A percentile compares a stretch with the other conserved stretches of the same genome.
Evolutionary conservation across 2,888 invertebrate species (phyloP).

Genomic region (Dryocosmus kuriphilus): DNA sequence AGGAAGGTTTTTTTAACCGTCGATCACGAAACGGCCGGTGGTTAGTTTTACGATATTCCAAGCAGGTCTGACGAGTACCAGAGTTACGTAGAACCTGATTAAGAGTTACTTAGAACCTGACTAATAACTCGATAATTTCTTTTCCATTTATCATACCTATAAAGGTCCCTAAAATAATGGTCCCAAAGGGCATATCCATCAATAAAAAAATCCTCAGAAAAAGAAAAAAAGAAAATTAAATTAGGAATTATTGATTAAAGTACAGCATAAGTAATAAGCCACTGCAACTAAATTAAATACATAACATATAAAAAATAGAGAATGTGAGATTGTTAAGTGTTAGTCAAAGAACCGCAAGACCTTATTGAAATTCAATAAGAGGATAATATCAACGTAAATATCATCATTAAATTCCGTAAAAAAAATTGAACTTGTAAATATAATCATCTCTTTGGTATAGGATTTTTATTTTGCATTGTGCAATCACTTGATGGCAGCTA

Average conservation of each 20-base stretch:
- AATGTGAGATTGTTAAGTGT: too few relatives aligned
- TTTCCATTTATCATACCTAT: constrained; percentile 4
- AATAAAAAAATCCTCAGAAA: background rate
- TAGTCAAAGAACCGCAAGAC: too few relatives aligned
- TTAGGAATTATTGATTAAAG: too few relatives aligned
- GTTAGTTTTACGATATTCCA: constrained; percentile 54
- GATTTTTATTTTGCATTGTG: background rate
- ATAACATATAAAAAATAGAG: too few relatives aligned
- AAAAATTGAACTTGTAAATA: constrained; percentile 22
- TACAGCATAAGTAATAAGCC: too few relatives aligned
- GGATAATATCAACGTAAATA: background rate
- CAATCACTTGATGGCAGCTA: constrained; percentile 27
- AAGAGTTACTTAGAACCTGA: constrained; percentile 35
- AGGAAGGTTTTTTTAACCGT: constrained; percentile 40
- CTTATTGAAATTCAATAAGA: background rate
- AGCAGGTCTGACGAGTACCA: constrained; percentile 41
- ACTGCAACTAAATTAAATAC: too few relatives aligned
- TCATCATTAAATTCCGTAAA: background rate
- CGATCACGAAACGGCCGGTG: constrained; percentile 47
- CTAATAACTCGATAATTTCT: constrained; percentile 28
- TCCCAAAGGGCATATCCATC: background rate
- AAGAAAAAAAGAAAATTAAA: background rate
- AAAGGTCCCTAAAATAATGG: background rate
- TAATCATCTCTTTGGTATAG: background rate
- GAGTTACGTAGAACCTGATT: constrained; percentile 36